Evolutionary conservation across 2,113 vertebrate species (phyloP).

Genomic region (Pteronura brasiliensis): DNA sequence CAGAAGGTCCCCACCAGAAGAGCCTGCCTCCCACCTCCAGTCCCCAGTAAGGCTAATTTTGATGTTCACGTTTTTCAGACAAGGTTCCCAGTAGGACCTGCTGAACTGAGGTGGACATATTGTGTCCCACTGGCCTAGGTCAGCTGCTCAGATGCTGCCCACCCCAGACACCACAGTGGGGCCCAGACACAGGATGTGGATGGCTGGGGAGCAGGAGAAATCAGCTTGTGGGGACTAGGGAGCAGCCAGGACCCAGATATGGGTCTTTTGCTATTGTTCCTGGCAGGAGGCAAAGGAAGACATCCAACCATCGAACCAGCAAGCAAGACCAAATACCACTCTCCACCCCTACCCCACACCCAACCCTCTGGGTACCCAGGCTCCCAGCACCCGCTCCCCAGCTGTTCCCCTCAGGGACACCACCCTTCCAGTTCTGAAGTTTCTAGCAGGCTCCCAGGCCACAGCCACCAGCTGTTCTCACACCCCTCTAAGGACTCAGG

Average conservation of each 20-base stretch:
- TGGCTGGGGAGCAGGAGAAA: background rate
- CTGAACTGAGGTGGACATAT: no score
- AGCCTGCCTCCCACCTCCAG: background rate
- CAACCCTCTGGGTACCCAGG: background rate
- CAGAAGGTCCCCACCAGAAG: background rate
- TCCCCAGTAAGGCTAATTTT: background rate
- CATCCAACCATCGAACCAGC: background rate
- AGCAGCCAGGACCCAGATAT: conserved; percentile 38
- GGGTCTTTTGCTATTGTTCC: background rate
- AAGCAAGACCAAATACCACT: background rate
- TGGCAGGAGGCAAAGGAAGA: conserved; percentile 11
- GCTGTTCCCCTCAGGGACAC: conserved; percentile 40
- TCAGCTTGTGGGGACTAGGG: background rate
- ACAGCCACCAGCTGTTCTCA: conserved; percentile 45
- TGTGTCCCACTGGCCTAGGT: background rate
- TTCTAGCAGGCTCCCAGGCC: background rate
- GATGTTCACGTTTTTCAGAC: background rate
- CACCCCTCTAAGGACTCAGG: background rate
- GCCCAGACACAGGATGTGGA: background rate
- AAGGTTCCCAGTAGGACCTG: background rate
- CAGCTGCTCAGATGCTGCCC: background rate
- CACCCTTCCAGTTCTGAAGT: background rate
- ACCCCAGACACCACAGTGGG: background rate
- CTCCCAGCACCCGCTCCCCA: conserved; percentile 37
- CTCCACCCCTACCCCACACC: background rate